A percentile compares a stretch with the other conserved stretches of the same genome.
phyloP scores from a whole-genome alignment of 64 coral and sea anemone species.

The Pocillopora damicornis region DNA sequence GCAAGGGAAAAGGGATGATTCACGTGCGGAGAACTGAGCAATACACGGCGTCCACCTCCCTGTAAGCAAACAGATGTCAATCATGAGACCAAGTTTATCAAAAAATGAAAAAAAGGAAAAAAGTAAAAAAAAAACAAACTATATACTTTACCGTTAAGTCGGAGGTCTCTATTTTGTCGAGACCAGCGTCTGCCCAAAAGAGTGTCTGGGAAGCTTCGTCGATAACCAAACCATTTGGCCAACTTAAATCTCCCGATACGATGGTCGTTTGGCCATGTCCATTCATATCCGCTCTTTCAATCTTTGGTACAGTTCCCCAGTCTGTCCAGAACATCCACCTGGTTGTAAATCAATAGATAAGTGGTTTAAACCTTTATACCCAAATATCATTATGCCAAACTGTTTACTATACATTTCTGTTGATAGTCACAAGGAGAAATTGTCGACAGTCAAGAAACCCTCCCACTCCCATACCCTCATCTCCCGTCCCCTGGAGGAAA shows the following conservation, averaged over 20 bases:
- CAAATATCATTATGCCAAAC: background rate
- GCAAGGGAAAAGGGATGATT: conserved; percentile 50
- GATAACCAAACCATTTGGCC: conserved; percentile 74
- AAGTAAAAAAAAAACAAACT: background rate
- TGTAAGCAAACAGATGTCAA: background rate
- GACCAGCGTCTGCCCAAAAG: conserved; percentile 67
- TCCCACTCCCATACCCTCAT: no score
- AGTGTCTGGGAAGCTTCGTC: conserved; percentile 33
- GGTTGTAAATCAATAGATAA: background rate
- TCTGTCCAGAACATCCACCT: conserved; percentile 77
- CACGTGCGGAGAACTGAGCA: conserved; percentile 16
- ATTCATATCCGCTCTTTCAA: conserved; percentile 38
- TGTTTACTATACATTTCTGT: no score
- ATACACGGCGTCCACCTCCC: conserved; percentile 35
- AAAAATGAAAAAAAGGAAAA: background rate
- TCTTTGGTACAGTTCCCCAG: conserved; percentile 57
- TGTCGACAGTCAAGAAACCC: no score
- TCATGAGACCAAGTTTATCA: background rate
- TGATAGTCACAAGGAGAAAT: no score
- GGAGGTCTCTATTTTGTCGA: conserved; percentile 75
- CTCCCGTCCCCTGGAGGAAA: no score
- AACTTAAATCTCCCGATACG: conserved; percentile 27
- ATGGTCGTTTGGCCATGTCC: conserved; percentile 16
- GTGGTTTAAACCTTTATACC: background rate
- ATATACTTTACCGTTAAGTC: conserved; percentile 39